phyloP scores from a whole-genome alignment of 2,888 invertebrate genomes.

The Steromphala cineraria region DNA sequence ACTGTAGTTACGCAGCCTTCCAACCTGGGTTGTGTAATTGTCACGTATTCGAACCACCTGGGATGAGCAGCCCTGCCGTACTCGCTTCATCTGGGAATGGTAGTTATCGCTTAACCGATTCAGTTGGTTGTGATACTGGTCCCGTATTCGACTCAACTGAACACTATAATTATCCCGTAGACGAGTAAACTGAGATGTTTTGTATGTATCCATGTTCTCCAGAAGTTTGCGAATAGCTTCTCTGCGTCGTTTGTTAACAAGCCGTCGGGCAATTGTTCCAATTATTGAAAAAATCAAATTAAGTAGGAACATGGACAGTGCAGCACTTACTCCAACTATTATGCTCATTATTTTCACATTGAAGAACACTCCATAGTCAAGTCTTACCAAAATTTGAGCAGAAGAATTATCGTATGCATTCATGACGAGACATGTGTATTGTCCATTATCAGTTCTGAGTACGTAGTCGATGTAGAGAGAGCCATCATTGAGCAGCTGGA shows the following conservation, averaged over 20 bases:
- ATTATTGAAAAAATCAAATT: constrained; percentile 88
- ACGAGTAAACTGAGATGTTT: constrained; percentile 63
- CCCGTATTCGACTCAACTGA: constrained; percentile 67
- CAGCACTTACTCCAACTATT: constrained; percentile 87
- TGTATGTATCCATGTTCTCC: constrained; percentile 70
- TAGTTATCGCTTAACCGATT: constrained; percentile 94
- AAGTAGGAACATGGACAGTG: constrained; percentile 85
- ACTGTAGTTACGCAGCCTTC: constrained; percentile 93
- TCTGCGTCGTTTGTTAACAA: constrained; percentile 74
- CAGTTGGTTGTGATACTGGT: constrained; percentile 66
- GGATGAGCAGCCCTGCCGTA: constrained; percentile 93
- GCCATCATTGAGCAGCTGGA: constrained; percentile 85
- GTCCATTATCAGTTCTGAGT: constrained; percentile 83
- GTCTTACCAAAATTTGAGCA: constrained; percentile 80
- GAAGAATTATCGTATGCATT: constrained; percentile 89
- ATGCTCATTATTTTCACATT: constrained; percentile 90
- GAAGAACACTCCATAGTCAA: constrained; percentile 90
- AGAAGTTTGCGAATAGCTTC: constrained; percentile 75
- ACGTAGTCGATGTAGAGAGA: constrained; percentile 85
- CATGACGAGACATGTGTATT: constrained; percentile 88
- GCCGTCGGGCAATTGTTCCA: constrained; percentile 51
- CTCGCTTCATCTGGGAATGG: constrained; percentile 89
- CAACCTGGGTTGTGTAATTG: constrained; percentile 91
- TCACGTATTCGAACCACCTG: constrained; percentile 96
- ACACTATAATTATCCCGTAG: constrained; percentile 69